Evolutionary conservation across 2,113 vertebrate genomes (phyloP), one percentile per base, ranked within the genome.

Genomic region (Globicephala melas): DNA sequence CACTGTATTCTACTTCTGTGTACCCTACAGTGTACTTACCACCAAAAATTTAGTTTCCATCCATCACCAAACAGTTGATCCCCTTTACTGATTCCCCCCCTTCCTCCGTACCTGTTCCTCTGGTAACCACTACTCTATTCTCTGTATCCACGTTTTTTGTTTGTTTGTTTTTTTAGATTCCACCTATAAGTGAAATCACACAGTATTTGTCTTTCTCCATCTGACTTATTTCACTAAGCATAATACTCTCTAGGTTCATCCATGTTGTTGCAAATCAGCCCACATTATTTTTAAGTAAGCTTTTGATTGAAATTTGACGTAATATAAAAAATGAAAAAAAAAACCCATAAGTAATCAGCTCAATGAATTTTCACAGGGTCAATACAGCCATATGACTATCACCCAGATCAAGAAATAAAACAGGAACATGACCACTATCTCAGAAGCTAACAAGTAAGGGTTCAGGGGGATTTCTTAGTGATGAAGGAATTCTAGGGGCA

Each of bases 271-370:
- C 77, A 58, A 71, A 65, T 47, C 8, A 74, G n/a, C 6, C 58
- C 50, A 36, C 14, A 67, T 94, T 86, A 33, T 67, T 90, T 74
- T 74, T 71, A 95, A 95, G 67, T 53, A 68, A 92, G 20, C 11
- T 63, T 91, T 96, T 62, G 50, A 67, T 17, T 79, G n/a, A 95
- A 76, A 50, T 38, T 74, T 94, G 70, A 93, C 26, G 25, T 90
- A 70, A 92, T 58, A 60, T 36, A 90, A 76, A 77, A 96, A 88
- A 77, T 33, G 8, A 14, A 73, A 67, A 73, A 68, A 68, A 62
- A 38, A 62, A 21, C 4, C 15, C 14, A 5, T 44, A 60, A 96
- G 8, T 63, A 88, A 44, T 21, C 26, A 20, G 21, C 5, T 87
- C 8, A 33, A 1, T 55, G 88, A 50, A 68, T 85, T 82, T 89